Evolutionary conservation across 2,797 vertebrate genomes (phyloP).

Genomic region (Scomberomorus guttatus): DNA sequence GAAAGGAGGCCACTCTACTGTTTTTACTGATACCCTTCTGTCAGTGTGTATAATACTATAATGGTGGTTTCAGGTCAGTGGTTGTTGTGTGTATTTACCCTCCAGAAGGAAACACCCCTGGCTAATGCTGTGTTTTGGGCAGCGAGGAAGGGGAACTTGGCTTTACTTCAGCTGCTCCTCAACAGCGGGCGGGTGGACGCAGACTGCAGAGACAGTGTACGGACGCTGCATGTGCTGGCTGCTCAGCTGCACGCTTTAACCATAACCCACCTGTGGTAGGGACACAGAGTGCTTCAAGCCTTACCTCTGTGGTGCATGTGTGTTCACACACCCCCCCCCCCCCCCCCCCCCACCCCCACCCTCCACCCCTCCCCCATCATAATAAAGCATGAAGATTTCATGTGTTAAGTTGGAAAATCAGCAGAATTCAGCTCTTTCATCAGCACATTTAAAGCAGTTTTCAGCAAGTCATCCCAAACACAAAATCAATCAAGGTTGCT

Average conservation of each 20-base stretch:
- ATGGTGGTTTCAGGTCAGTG: conserved; percentile 54
- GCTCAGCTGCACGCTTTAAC: conserved; percentile 69
- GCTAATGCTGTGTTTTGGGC: conserved; percentile 99
- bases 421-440: neutral
- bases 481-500: neutral
- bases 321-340: neutral
- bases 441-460: neutral
- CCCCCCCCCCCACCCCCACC: too few species aligned
- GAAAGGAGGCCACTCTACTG: neutral
- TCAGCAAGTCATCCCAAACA: neutral
- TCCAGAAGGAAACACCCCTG: conserved; percentile 97
- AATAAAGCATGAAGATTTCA: neutral
- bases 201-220: conserved; percentile 98
- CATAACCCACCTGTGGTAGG: conserved; percentile 57
- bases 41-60: conserved; percentile 50
- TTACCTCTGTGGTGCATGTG: conserved; percentile 53
- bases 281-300: conserved; percentile 46
- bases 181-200: conserved; percentile 97
- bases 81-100: conserved; percentile 73
- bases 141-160: conserved; percentile 94
- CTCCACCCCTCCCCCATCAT: neutral
- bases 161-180: conserved; percentile 94
- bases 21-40: conserved; percentile 13
- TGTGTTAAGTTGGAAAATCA: neutral
- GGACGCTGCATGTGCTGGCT: conserved; percentile 77